Conservation (phyloP, 2,888 invertebrate genomes). For the Spisula solida region DNA sequence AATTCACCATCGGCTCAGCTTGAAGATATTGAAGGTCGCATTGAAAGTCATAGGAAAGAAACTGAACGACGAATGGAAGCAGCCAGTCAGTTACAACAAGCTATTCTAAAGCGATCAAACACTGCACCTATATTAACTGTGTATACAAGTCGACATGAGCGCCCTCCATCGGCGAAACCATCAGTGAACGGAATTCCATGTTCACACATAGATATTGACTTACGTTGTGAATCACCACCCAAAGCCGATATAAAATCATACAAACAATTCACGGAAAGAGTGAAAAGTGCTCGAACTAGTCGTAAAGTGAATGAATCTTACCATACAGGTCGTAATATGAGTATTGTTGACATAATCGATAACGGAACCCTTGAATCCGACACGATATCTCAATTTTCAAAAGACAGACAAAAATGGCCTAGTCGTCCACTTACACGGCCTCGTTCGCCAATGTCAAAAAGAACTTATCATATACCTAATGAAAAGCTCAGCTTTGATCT, state of each 20-base stretch:
- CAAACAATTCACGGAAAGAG: constrained; percentile 45
- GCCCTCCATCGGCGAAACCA: constrained; percentile 51
- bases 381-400: neutral
- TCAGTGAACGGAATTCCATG: constrained; percentile 68
- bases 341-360: constrained; percentile 57
- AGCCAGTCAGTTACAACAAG: constrained; percentile 56
- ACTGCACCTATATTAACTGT: constrained; percentile 52
- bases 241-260: constrained; percentile 64
- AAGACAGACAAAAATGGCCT: constrained; percentile 47
- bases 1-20: neutral
- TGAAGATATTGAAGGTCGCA: neutral
- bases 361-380: constrained; percentile 4
- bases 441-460: constrained; percentile 44
- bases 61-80: constrained; percentile 49
- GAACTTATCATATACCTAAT: constrained; percentile 20
- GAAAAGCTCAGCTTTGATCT: constrained; percentile 43
- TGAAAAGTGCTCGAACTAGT: constrained; percentile 51
- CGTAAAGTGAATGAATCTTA: neutral
- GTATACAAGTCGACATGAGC: constrained; percentile 43
- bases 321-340: constrained; percentile 22
- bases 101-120: constrained; percentile 54
- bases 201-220: constrained; percentile 73
- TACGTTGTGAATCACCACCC: constrained; percentile 60
- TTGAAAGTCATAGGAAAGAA: constrained; percentile 15
- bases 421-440: constrained; percentile 61